These are phyloP conservation scores for Brenthis hecate DNA, from an alignment of 2,888 invertebrate species.

Conservation along the genomic window DNA sequence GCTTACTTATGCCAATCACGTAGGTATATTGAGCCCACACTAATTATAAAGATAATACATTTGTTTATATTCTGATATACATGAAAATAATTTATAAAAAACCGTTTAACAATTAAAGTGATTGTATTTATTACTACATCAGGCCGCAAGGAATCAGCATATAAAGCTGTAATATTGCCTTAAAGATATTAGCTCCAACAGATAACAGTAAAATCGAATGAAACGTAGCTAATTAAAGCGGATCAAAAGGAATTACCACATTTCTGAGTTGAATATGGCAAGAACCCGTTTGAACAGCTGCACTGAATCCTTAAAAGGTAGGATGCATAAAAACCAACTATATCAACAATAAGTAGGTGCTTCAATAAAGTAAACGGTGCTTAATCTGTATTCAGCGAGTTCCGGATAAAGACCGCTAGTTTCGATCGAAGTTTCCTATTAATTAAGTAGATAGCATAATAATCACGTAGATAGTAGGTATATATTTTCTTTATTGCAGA, in stretches of 20 bases:
- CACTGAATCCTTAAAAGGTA: conserved; percentile 52
- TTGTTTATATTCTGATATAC: background rate
- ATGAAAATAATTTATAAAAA: conserved; percentile 17
- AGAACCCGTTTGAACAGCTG: conserved; percentile 51
- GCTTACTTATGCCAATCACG: too few species aligned
- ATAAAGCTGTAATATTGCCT: conserved; percentile 33
- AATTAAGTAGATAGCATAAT: too few species aligned
- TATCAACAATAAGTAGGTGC: conserved; percentile 61
- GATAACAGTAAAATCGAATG: conserved; percentile 47
- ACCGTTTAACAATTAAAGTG: conserved; percentile 25
- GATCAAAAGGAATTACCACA: conserved; percentile 54
- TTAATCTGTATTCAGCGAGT: conserved; percentile 52
- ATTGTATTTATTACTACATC: conserved; percentile 18
- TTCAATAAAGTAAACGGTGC: conserved; percentile 69
- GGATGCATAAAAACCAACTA: conserved; percentile 53
- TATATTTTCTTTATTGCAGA: too few species aligned
- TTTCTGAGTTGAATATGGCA: conserved; percentile 48
- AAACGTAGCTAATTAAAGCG: conserved; percentile 57
- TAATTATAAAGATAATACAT: too few species aligned
- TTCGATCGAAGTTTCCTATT: background rate
- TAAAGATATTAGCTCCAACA: conserved; percentile 34
- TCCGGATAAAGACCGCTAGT: conserved; percentile 21
- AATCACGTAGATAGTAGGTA: too few species aligned
- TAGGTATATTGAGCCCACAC: too few species aligned
- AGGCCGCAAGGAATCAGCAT: conserved; percentile 25